Conservation (phyloP, 2,797 vertebrate species). For the Pseudocheirus occidentalis region DNA sequence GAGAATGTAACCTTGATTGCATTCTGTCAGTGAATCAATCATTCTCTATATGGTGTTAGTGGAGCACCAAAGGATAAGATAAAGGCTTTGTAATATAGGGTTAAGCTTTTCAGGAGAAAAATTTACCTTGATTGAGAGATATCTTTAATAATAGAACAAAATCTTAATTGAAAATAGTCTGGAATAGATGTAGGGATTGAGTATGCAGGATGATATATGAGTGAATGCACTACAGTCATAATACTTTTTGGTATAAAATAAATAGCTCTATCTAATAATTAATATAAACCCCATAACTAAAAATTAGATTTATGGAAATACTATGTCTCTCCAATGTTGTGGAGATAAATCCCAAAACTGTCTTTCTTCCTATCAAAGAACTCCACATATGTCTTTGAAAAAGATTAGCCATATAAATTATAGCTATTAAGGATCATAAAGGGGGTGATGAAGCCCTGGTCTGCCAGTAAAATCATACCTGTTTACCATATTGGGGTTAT, state of each 20-base stretch:
- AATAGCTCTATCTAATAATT: background rate
- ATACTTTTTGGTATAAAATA: background rate
- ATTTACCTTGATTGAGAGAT: background rate
- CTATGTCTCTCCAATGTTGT: background rate
- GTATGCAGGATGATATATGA: background rate
- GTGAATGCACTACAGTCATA: background rate
- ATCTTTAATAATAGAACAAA: background rate
- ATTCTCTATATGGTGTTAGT: background rate
- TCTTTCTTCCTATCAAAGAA: background rate
- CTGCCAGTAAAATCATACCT: too few relatives aligned
- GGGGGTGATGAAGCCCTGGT: background rate
- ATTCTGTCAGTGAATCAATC: background rate
- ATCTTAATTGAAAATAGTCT: background rate
- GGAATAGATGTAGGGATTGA: background rate
- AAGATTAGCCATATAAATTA: background rate
- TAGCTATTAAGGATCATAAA: background rate
- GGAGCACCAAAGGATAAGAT: background rate
- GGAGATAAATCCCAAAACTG: background rate
- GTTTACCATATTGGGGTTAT: too few relatives aligned
- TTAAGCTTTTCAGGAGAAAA: background rate
- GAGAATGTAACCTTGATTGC: background rate
- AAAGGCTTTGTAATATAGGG: background rate
- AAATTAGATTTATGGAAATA: background rate
- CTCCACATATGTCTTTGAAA: background rate
- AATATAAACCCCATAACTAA: background rate